A percentile compares a stretch with the other conserved stretches of the same genome.
Conservation (phyloP, 2,888 invertebrate species). For the Cerastis rubricosa region DNA sequence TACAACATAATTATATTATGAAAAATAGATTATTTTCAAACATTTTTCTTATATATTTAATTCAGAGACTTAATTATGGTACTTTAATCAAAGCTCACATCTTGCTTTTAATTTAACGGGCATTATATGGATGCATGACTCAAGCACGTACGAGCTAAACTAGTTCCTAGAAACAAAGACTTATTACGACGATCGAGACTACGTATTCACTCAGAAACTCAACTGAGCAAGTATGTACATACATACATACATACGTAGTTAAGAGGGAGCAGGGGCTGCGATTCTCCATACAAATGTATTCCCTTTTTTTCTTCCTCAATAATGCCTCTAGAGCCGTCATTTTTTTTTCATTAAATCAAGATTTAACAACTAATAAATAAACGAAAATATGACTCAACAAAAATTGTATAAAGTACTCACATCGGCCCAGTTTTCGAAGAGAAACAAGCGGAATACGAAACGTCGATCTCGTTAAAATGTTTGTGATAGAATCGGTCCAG, state of each 20-base stretch:
- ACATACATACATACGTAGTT: neutral
- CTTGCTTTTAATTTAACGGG: neutral
- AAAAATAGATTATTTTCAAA: neutral
- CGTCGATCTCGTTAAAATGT: no score
- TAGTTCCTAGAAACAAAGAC: slow-evolving; percentile 1
- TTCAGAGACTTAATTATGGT: neutral
- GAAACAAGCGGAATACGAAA: no score
- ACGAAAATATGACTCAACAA: no score
- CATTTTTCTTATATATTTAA: neutral
- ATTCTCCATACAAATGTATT: no score
- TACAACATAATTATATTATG: neutral
- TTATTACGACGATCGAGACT: slow-evolving; percentile 2
- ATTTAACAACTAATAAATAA: no score
- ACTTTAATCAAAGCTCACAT: neutral
- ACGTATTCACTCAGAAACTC: neutral
- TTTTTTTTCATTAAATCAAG: no score
- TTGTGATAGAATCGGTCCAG: no score
- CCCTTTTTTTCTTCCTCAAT: no score
- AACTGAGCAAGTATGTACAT: neutral
- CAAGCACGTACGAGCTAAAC: neutral
- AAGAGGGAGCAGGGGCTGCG: no score
- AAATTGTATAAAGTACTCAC: no score
- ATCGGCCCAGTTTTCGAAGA: no score
- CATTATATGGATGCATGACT: neutral
- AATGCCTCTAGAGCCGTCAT: no score